These are phyloP conservation scores for Protodeltote pygarga DNA, from an alignment of 2,888 invertebrate species.

Conservation along the genomic window DNA sequence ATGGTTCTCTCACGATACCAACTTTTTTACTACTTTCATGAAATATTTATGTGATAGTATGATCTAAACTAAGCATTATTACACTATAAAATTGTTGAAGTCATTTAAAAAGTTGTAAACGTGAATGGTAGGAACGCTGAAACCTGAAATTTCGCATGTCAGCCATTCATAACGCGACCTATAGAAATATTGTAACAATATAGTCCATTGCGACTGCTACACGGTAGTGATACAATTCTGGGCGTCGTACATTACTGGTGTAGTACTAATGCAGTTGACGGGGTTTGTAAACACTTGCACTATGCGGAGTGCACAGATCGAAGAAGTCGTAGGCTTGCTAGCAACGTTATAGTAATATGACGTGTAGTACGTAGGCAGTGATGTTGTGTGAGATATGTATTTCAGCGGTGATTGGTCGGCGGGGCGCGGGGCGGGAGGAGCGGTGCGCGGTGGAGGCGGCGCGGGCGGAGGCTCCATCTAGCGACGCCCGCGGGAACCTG, in stretches of 20 bases:
- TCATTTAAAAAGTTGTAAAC: conserved; percentile 1
- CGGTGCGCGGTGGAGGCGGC: conserved; percentile 22
- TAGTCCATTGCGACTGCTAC: not conserved
- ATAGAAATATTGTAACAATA: conserved; percentile 1
- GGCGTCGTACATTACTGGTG: not conserved
- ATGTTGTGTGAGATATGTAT: conserved; percentile 51
- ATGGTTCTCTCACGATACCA: conserved; percentile 4
- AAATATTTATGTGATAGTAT: conserved; percentile 4
- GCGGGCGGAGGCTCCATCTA: conserved; percentile 40
- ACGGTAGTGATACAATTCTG: not conserved
- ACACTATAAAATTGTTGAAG: not conserved
- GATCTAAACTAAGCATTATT: conserved; percentile 1
- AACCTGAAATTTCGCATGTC: conserved; percentile 17
- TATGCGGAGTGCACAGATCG: not conserved
- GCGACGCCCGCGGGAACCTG: conserved; percentile 31
- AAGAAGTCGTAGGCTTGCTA: conserved; percentile 9
- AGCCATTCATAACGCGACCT: conserved; percentile 11
- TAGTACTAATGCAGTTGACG: not conserved
- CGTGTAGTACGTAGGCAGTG: conserved; percentile 30
- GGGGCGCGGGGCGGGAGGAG: conserved; percentile 32
- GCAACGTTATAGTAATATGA: conserved; percentile 10
- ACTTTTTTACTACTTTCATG: conserved; percentile 1
- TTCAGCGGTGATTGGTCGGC: conserved; percentile 51
- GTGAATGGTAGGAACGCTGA: not conserved
- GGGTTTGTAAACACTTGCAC: conserved; percentile 4